Percentiles rank a stretch among this genome's conserved stretches.
Conservation (phyloP, 2,113 vertebrate species). For the Neogale vison region DNA sequence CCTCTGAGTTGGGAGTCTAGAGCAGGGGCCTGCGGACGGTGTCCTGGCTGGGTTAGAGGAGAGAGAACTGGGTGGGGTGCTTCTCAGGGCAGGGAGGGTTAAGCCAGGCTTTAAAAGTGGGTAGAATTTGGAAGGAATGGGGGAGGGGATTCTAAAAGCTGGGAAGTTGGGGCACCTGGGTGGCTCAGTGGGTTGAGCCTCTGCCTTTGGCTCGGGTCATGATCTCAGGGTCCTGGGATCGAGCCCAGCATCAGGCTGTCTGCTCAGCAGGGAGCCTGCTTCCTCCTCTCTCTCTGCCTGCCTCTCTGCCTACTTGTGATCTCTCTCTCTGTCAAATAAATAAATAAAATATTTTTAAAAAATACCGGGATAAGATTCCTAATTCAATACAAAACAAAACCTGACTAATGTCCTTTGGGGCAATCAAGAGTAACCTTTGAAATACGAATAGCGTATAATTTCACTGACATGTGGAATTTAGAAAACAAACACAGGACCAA, state of each 20-base stretch:
- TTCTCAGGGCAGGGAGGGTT: background rate
- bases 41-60: background rate
- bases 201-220: too few species aligned
- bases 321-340: too few species aligned
- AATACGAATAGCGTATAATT: background rate
- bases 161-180: background rate
- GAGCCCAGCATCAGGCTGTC: too few species aligned
- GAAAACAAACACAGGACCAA: background rate
- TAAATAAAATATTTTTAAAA: too few species aligned
- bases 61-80: background rate
- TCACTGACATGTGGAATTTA: background rate
- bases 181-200: too few species aligned
- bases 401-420: background rate
- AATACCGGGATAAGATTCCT: background rate
- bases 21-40: too few species aligned
- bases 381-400: background rate
- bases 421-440: background rate
- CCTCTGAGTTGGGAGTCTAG: background rate
- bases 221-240: accelerated
- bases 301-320: too few species aligned
- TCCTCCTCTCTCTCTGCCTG: too few species aligned
- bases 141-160: background rate
- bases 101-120: background rate
- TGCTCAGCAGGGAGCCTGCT: too few species aligned
- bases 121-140: background rate